phyloP scores from a whole-genome alignment of 2,797 vertebrate genomes.

The Columba guinea region DNA sequence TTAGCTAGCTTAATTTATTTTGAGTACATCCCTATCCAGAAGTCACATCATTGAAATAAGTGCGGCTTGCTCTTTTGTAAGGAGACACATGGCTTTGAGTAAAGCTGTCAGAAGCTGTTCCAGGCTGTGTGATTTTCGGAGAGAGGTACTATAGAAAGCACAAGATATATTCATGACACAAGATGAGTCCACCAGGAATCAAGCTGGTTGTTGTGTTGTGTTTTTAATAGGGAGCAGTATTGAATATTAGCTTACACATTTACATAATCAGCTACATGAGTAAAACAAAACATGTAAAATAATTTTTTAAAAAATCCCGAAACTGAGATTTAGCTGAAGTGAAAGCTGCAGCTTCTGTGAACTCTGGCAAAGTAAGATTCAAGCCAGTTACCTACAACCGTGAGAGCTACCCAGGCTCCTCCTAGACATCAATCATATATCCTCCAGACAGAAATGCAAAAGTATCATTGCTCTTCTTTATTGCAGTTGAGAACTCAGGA shows the following conservation, averaged over 20 bases:
- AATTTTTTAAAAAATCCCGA: accelerated
- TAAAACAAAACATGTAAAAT: not conserved
- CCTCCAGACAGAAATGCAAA: not conserved
- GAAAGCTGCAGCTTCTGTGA: not conserved
- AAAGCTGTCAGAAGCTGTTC: not conserved
- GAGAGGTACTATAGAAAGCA: not conserved
- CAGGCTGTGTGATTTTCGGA: not conserved
- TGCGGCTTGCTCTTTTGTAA: not conserved
- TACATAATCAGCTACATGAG: not conserved
- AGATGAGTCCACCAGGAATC: not conserved
- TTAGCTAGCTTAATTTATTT: slow-evolving; percentile 10
- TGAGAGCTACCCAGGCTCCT: not conserved
- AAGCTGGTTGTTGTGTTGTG: not conserved
- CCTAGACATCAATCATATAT: not conserved
- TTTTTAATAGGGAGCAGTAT: not conserved
- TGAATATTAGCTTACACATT: not conserved
- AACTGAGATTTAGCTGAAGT: not conserved
- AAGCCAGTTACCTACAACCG: not conserved
- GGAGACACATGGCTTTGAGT: not conserved
- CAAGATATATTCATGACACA: not conserved
- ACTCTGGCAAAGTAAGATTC: not conserved
- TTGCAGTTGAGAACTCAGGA: not conserved
- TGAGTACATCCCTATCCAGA: not conserved
- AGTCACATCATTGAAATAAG: not conserved
- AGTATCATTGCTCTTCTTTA: not conserved